Conservation (phyloP, 2,797 vertebrate genomes). For the Macroramphosus scolopax region DNA sequence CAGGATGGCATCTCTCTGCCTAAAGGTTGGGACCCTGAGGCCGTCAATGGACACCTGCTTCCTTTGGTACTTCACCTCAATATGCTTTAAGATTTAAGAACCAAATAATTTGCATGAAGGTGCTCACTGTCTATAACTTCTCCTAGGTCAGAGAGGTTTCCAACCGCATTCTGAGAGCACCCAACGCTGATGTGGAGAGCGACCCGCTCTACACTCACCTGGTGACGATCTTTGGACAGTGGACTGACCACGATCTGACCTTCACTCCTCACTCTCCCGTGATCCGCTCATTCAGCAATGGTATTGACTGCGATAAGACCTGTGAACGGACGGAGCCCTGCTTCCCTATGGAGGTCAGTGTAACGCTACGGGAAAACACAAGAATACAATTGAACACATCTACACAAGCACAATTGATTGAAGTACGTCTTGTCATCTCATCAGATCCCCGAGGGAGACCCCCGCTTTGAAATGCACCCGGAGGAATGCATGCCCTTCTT, state of each 20-base stretch:
- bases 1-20: conserved; percentile 79
- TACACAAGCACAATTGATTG: neutral
- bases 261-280: conserved; percentile 77
- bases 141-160: conserved; percentile 86
- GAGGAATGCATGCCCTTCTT: conserved; percentile 80
- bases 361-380: neutral
- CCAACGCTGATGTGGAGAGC: conserved; percentile 50
- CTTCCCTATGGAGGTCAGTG: conserved; percentile 80
- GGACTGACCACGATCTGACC: conserved; percentile 85
- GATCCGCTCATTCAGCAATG: conserved; percentile 65
- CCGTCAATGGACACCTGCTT: conserved; percentile 67
- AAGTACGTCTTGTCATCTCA: conserved; percentile 1
- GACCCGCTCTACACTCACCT: conserved; percentile 76
- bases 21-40: conserved; percentile 69
- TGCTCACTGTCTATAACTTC: too few species aligned
- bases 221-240: conserved; percentile 85
- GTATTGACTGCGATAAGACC: conserved; percentile 64
- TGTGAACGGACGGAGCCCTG: conserved; percentile 78
- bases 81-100: too few species aligned
- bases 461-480: conserved; percentile 39
- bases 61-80: too few species aligned
- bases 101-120: too few species aligned
- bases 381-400: too few species aligned
- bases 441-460: conserved; percentile 78
- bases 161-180: conserved; percentile 75